Evolutionary conservation across 1,140 invertebrate species (phyloP).

Genomic region (Aphaenogaster ashmeadi): DNA sequence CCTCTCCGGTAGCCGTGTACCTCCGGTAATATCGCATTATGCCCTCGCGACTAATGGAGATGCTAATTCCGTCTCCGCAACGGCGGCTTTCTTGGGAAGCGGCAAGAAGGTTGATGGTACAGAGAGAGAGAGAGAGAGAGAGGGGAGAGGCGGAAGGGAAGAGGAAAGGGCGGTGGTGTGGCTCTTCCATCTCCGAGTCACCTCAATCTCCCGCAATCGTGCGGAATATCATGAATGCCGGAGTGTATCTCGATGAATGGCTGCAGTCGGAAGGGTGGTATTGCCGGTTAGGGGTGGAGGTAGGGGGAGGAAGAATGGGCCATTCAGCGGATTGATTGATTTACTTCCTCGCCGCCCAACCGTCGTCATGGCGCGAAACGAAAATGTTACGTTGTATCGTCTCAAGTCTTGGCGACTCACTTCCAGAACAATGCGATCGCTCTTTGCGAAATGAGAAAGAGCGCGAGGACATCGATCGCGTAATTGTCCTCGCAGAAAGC

Average conservation of each 20-base stretch:
- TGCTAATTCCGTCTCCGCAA: slow-evolving; percentile 81
- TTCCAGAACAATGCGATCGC: slow-evolving; percentile 36
- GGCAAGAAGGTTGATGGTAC: slow-evolving; percentile 64
- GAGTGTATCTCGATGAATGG: slow-evolving; percentile 81
- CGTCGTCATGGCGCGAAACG: slow-evolving; percentile 52
- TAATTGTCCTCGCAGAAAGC: background rate
- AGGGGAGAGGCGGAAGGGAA: slow-evolving; percentile 36
- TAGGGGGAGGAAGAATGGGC: slow-evolving; percentile 65
- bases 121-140: slow-evolving; percentile 11
- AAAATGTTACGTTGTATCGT: slow-evolving; percentile 62
- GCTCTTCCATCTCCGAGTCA: slow-evolving; percentile 77
- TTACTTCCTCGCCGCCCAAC: slow-evolving; percentile 65
- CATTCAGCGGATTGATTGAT: slow-evolving; percentile 76
- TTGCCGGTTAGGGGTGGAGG: slow-evolving; percentile 59
- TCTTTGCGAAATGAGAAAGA: background rate
- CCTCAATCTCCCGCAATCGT: slow-evolving; percentile 80
- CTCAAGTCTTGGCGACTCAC: slow-evolving; percentile 9
- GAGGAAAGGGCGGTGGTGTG: slow-evolving; percentile 51
- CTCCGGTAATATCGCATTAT: slow-evolving; percentile 82
- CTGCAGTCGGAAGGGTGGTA: slow-evolving; percentile 74
- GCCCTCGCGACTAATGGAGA: slow-evolving; percentile 83
- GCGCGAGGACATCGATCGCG: background rate
- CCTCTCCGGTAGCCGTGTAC: slow-evolving; percentile 71
- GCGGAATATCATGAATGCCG: slow-evolving; percentile 82
- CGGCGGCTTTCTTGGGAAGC: slow-evolving; percentile 66